Evolutionary conservation across 2,797 vertebrate genomes (phyloP).

Genomic region (Microctenopoma stevenorrisi): DNA sequence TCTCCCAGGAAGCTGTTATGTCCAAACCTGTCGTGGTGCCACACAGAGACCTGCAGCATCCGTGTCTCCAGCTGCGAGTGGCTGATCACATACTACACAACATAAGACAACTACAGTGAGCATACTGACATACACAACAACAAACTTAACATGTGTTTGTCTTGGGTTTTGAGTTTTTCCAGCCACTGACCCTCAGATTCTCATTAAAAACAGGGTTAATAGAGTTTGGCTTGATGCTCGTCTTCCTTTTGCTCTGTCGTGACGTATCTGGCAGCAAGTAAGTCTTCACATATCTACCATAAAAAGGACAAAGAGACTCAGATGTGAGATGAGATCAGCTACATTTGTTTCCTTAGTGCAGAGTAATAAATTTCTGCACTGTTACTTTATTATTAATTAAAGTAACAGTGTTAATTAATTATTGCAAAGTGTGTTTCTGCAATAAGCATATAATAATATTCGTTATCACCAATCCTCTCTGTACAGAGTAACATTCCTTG

Average conservation of each 20-base stretch:
- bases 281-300: slow-evolving; percentile 93
- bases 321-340: no score
- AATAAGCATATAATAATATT: background rate
- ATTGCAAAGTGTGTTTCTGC: background rate
- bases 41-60: slow-evolving; percentile 94
- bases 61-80: slow-evolving; percentile 95
- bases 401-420: no score
- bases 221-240: slow-evolving; percentile 92
- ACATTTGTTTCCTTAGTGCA: no score
- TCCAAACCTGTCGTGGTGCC: slow-evolving; percentile 97
- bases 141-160: background rate
- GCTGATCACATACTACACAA: slow-evolving; percentile 93
- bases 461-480: background rate
- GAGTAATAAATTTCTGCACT: no score
- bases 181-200: slow-evolving; percentile 88
- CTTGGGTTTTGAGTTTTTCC: background rate
- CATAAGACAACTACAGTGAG: slow-evolving; percentile 12
- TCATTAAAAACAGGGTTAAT: slow-evolving; percentile 95
- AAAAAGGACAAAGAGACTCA: slow-evolving; percentile 28
- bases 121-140: background rate
- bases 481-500: background rate
- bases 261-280: slow-evolving; percentile 97
- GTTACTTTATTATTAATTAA: no score
- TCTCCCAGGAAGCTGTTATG: slow-evolving; percentile 96
- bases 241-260: slow-evolving; percentile 96